These are phyloP conservation scores for Smithornis capensis DNA, from an alignment of 2,113 vertebrate genomes.

Conservation along the genomic window DNA sequence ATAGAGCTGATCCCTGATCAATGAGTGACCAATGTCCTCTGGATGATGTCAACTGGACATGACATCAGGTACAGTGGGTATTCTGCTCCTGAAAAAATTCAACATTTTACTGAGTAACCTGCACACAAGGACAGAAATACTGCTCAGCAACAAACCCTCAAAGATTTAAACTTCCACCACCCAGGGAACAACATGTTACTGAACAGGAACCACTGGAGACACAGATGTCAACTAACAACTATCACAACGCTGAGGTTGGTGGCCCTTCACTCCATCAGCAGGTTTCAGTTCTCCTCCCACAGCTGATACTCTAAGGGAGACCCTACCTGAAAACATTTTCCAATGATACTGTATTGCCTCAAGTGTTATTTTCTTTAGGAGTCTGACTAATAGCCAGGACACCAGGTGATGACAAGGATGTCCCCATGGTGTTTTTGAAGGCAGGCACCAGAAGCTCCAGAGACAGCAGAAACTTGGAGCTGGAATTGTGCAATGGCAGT, in stretches of 20 bases:
- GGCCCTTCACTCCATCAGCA: not conserved
- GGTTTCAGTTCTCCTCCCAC: not conserved
- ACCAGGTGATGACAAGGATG: not conserved
- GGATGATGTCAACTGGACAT: not conserved
- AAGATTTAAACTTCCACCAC: not conserved
- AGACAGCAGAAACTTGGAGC: not conserved
- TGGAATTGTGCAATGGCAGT: not conserved
- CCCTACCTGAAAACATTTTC: not conserved
- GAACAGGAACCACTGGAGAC: not conserved
- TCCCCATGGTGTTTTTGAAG: not conserved
- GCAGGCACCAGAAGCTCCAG: not conserved
- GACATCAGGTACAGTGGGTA: not conserved
- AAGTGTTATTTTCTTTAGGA: not conserved
- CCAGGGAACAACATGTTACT: not conserved
- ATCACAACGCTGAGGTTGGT: not conserved
- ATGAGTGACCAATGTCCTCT: not conserved
- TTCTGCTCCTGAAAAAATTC: not conserved
- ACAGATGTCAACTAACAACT: not conserved
- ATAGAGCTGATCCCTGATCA: not conserved
- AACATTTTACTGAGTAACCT: not conserved
- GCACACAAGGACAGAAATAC: not conserved
- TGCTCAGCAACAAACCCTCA: not conserved
- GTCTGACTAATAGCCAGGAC: not conserved
- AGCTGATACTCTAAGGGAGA: not conserved
- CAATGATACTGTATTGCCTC: not conserved